Evolutionary conservation across 2,113 vertebrate genomes (phyloP).

Genomic region (Scomber japonicus): DNA sequence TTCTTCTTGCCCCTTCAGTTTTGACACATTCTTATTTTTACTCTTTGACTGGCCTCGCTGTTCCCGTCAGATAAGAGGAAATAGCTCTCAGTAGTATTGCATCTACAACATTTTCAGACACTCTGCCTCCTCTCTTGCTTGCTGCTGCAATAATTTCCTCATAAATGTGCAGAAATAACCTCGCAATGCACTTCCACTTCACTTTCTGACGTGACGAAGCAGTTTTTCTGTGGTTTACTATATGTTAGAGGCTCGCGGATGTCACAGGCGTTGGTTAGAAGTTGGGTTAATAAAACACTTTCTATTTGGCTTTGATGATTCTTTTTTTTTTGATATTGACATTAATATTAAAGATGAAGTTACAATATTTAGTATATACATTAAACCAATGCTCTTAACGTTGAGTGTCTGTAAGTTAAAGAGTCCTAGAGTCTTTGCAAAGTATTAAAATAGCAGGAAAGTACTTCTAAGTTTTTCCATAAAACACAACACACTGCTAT

Average conservation of each 20-base stretch:
- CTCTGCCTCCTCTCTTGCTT: neutral
- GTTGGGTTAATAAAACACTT: neutral
- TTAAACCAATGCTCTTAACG: too few relatives aligned
- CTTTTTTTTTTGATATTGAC: too few relatives aligned
- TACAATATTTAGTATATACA: too few relatives aligned
- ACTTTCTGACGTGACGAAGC: neutral
- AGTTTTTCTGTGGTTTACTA: neutral
- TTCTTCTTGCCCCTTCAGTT: neutral
- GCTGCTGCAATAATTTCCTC: neutral
- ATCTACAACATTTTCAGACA: neutral
- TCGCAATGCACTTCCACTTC: neutral
- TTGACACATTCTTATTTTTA: neutral
- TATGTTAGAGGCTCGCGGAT: too few relatives aligned
- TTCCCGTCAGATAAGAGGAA: constrained; percentile 14
- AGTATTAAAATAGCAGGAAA: too few relatives aligned
- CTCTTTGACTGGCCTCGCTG: neutral
- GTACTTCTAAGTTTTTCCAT: too few relatives aligned
- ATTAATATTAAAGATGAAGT: too few relatives aligned
- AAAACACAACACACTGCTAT: too few relatives aligned
- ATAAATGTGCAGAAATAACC: neutral
- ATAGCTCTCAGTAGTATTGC: neutral
- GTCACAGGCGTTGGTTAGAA: neutral
- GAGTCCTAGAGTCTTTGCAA: too few relatives aligned
- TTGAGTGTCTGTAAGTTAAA: too few relatives aligned
- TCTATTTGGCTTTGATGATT: neutral